phyloP scores from a whole-genome alignment of 2,113 vertebrate species.

The Bos taurus region ARS-UCD2.0 NC_037331.1:109349501-109350000 shows the following conservation, averaged over 20 bases:
- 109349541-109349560: neutral
- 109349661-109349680: neutral
- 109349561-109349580: neutral
- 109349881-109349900: fast-evolving
- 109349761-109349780: neutral
- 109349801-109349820: neutral
- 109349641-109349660: neutral
- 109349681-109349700: neutral
- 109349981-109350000: neutral
- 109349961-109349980: neutral
- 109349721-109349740: neutral
- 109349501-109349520: neutral
- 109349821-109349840: neutral
- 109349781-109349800: neutral
- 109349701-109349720: neutral
- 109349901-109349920: fast-evolving
- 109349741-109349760: neutral
- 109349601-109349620: neutral
- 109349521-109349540: neutral
- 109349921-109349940: neutral
- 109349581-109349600: neutral
- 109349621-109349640: neutral
- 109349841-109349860: neutral
- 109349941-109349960: neutral
- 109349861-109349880: neutral